Evolutionary conservation across 2,888 invertebrate genomes (phyloP).

Genomic region (Sarcophaga carnaria): DNA sequence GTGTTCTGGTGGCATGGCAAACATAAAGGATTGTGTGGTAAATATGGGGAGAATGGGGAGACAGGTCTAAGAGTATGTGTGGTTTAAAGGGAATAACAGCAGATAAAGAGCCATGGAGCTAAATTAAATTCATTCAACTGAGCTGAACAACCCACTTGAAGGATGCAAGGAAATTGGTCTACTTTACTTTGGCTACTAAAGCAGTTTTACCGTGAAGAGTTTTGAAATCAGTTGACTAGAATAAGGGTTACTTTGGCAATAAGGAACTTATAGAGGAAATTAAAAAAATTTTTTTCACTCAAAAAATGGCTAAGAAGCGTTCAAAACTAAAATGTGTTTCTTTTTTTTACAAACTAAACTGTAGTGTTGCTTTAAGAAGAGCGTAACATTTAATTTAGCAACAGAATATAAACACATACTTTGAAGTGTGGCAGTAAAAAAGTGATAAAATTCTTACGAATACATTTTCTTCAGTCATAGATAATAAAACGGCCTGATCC

Average conservation of each 20-base stretch:
- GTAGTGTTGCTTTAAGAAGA: no score
- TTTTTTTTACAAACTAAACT: no score
- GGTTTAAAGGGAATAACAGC: constrained; percentile 32
- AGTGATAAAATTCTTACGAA: no score
- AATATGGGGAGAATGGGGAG: background rate
- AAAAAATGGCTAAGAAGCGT: background rate
- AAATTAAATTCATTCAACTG: constrained; percentile 60
- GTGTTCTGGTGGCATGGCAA: background rate
- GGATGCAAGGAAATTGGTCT: constrained; percentile 52
- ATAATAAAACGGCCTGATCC: no score
- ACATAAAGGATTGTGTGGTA: constrained; percentile 21
- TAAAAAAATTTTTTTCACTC: background rate
- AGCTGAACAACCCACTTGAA: constrained; percentile 51
- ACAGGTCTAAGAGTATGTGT: background rate
- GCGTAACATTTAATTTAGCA: no score
- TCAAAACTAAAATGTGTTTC: no score
- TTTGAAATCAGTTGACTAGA: constrained; percentile 4
- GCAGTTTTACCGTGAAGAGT: background rate
- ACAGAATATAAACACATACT: no score
- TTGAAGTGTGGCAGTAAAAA: no score
- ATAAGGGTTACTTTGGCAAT: background rate
- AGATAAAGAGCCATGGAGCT: constrained; percentile 35
- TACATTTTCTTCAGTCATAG: no score
- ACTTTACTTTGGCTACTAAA: constrained; percentile 30
- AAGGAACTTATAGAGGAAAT: background rate